These are phyloP conservation scores for Psilopsiagon aymara DNA, from an alignment of 2,113 vertebrate genomes.

Conservation along the genomic window DNA sequence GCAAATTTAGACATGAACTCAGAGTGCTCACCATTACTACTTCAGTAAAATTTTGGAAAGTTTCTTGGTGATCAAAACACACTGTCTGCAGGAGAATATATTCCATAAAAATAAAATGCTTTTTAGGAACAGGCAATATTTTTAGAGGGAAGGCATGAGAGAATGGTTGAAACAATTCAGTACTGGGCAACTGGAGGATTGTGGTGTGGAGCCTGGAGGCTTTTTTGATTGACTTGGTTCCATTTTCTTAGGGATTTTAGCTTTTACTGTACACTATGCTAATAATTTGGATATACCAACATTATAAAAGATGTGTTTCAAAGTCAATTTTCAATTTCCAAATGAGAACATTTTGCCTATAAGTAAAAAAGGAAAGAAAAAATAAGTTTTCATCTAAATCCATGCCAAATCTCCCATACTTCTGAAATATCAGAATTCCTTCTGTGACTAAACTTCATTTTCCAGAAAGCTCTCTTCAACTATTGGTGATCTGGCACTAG, in stretches of 20 bases:
- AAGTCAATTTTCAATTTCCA: neutral
- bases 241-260: neutral
- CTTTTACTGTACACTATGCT: neutral
- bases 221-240: neutral
- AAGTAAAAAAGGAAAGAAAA: neutral
- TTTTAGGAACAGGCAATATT: neutral
- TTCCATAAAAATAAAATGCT: neutral
- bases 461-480: neutral
- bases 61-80: neutral
- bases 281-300: neutral
- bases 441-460: neutral
- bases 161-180: neutral
- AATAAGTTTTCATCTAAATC: neutral
- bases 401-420: neutral
- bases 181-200: neutral
- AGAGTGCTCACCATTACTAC: too few species aligned
- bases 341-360: neutral
- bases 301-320: neutral
- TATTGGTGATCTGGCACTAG: neutral
- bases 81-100: neutral
- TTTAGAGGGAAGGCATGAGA: neutral
- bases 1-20: rapidly evolving
- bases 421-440: neutral
- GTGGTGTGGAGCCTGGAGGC: neutral
- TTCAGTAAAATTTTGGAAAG: rapidly evolving